phyloP scores from a whole-genome alignment of 2,888 invertebrate genomes.

The Piscicola geometra region DNA sequence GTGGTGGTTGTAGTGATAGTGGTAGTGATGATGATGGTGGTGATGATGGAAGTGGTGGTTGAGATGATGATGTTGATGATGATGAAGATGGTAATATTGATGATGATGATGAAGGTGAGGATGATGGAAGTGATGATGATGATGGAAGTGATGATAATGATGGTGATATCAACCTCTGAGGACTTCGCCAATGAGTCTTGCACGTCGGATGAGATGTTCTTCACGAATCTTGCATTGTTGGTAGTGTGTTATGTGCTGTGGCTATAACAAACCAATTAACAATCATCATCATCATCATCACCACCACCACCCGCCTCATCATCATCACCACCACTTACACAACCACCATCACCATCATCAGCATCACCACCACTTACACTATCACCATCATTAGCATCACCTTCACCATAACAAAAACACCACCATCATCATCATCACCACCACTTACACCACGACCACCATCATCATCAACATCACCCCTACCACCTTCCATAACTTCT shows the following conservation, averaged over 20 bases:
- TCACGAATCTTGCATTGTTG: slow-evolving; percentile 57
- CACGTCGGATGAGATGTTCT: slow-evolving; percentile 74
- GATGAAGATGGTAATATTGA: neutral
- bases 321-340: too few species aligned
- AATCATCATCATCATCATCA: too few species aligned
- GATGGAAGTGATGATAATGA: neutral
- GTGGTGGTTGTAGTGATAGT: slow-evolving; percentile 11
- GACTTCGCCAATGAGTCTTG: slow-evolving; percentile 62
- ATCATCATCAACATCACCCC: neutral
- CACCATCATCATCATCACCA: too few species aligned
- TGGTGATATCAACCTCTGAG: slow-evolving; percentile 61
- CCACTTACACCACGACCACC: too few species aligned
- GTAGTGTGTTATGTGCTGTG: neutral
- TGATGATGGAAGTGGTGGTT: slow-evolving; percentile 5
- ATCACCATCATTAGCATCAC: too few species aligned
- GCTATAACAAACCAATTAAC: too few species aligned
- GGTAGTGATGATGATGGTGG: neutral
- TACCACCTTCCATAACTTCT: slow-evolving; percentile 65
- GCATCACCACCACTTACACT: too few species aligned
- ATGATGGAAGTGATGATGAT: neutral
- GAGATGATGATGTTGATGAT: slow-evolving; percentile 23
- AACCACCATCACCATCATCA: too few species aligned
- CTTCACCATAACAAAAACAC: too few species aligned
- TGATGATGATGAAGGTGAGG: neutral
- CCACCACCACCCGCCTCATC: too few species aligned